Percentiles rank a stretch among this genome's conserved stretches.
phyloP scores from a whole-genome alignment of 2,113 vertebrate species.

The Onychostruthus taczanowskii region DNA sequence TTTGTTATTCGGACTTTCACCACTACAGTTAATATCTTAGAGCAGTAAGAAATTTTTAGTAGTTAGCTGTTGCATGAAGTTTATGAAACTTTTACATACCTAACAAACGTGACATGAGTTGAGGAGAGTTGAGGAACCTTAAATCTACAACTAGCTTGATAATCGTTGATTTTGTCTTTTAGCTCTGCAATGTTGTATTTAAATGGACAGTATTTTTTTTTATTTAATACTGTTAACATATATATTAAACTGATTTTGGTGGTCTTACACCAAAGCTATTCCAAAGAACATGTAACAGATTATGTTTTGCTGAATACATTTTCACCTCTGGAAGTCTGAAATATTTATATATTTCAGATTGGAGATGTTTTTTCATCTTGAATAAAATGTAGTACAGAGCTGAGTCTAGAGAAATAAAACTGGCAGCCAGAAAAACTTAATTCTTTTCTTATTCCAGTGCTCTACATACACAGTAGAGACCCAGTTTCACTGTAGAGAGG shows the following conservation, averaged over 20 bases:
- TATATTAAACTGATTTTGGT: neutral
- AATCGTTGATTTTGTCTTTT: neutral
- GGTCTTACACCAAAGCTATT: neutral
- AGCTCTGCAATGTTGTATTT: neutral
- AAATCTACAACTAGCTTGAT: neutral
- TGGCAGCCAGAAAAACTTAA: neutral
- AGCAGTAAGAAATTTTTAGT: neutral
- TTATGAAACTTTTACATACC: neutral
- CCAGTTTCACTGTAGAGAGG: neutral
- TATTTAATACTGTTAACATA: neutral
- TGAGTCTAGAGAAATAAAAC: neutral
- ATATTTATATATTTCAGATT: neutral
- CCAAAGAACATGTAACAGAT: neutral
- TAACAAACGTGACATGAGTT: neutral
- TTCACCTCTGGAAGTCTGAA: neutral
- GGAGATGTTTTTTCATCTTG: neutral
- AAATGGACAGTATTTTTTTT: neutral
- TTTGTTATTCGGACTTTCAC: neutral
- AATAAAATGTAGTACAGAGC: neutral
- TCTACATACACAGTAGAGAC: neutral
- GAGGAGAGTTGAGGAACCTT: neutral
- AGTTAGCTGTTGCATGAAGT: neutral
- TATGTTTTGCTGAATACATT: neutral
- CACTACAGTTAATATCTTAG: neutral
- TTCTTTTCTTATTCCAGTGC: neutral